Evolutionary conservation across 2,113 vertebrate genomes (phyloP), one percentile per base, ranked within the genome.

Genomic region (Zosterops lateralis): DNA sequence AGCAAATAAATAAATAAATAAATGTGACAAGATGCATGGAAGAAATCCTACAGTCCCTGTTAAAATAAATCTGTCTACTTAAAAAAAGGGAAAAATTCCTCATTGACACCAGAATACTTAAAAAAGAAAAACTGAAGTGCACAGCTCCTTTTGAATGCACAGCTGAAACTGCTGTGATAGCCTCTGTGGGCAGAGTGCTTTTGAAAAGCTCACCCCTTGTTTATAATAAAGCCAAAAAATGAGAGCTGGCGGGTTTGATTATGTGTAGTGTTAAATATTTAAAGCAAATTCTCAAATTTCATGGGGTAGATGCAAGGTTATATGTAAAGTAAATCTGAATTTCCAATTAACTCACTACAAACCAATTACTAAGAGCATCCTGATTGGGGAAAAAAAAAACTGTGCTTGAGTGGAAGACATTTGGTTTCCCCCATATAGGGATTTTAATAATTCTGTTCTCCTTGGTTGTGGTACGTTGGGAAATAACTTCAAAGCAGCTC

Each of bases 101-200:
- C 5, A 26, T 53, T 95, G 92, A 84, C 76, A 84, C 32, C 16
- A 40, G 65, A 70, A 88, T 88, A 66, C 60, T 83, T 80, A 12
- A 44, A 81, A 90, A 92, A 90, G 53, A 57, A 87, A 78, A 76
- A 87, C 1, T 9, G 51, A 42, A 93, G 56, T 71, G 51, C 47
- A 47, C 20, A 77, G 67, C 42, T 95, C 65, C 65, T 91, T 96
- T 88, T 85, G 88, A 96, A 95, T 70, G 47, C 88, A 94, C 96
- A 95, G 95, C 96, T 96, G 95, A 92, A 96, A 90, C 64, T 67
- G 56, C 60, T 71, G 92, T 0, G 95, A 96, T 96, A 96, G 90
- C 93, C 85, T 96, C 79, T 73, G 56, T 62, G 85, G 89, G 88
- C 90, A 92, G 67, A 94, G 78, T 67, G 75, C 71, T 80, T 96